These are phyloP conservation scores for Patella depressa DNA, from an alignment of 2,888 invertebrate species.

Conservation along the genomic window DNA sequence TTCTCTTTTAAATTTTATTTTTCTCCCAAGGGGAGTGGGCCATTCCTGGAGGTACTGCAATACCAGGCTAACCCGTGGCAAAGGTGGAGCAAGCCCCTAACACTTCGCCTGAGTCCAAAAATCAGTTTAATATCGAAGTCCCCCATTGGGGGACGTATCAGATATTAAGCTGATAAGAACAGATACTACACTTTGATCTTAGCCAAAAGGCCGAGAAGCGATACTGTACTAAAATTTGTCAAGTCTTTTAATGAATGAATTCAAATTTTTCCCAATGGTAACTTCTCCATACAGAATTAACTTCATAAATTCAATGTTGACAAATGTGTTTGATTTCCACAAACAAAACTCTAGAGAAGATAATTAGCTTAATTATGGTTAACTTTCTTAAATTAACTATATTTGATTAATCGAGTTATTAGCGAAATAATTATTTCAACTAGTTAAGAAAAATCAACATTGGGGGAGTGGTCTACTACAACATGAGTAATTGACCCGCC, in stretches of 20 bases:
- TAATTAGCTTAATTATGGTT: no score
- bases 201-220: constrained; percentile 55
- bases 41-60: constrained; percentile 78
- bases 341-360: no score
- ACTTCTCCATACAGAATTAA: no score
- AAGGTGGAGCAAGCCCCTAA: constrained; percentile 73
- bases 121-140: constrained; percentile 64
- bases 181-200: constrained; percentile 72
- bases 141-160: constrained; percentile 76
- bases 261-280: no score
- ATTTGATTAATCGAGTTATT: no score
- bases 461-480: no score
- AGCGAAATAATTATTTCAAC: no score
- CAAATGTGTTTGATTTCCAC: no score
- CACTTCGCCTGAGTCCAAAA: constrained; percentile 60
- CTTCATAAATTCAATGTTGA: not conserved
- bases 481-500: no score
- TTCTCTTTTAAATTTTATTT: constrained; percentile 5
- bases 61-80: constrained; percentile 75
- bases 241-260: no score
- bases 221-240: constrained; percentile 18
- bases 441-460: no score
- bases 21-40: constrained; percentile 48
- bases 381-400: no score
- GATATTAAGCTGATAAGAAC: constrained; percentile 82